Conservation (phyloP, 2,113 vertebrate genomes). For the Bagarius yarrelli region DNA sequence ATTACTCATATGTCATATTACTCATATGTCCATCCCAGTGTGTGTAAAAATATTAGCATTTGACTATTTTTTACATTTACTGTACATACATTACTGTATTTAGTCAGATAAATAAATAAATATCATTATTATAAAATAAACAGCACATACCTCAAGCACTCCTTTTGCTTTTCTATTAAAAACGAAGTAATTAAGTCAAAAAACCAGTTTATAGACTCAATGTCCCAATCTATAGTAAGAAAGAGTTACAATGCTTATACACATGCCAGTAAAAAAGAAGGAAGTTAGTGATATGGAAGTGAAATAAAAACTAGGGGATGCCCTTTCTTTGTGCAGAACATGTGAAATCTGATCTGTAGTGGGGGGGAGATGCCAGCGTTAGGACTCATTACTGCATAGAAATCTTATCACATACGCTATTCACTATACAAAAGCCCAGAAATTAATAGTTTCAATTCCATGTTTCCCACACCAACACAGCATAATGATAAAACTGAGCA, state of each 20-base stretch:
- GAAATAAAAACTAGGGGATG: conserved; percentile 32
- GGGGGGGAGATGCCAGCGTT: conserved; percentile 11
- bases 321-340: not conserved
- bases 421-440: not conserved
- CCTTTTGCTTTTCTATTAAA: not conserved
- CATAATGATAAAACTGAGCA: no score
- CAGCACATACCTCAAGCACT: conserved; percentile 12
- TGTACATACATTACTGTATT: not conserved
- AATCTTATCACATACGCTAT: conserved; percentile 4
- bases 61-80: not conserved
- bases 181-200: not conserved
- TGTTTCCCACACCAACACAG: no score
- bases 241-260: not conserved
- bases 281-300: conserved; percentile 35
- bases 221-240: not conserved
- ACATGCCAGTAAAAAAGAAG: not conserved
- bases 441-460: no score
- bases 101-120: no score
- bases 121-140: no score
- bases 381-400: conserved; percentile 19
- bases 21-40: no score
- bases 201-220: not conserved
- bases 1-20: not conserved
- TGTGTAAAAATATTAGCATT: not conserved
- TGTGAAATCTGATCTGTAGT: not conserved